Percentiles rank a stretch among this genome's conserved stretches.
Evolutionary conservation across 1,140 invertebrate genomes (phyloP).

Genomic region (Drosophila equinoxialis): DNA sequence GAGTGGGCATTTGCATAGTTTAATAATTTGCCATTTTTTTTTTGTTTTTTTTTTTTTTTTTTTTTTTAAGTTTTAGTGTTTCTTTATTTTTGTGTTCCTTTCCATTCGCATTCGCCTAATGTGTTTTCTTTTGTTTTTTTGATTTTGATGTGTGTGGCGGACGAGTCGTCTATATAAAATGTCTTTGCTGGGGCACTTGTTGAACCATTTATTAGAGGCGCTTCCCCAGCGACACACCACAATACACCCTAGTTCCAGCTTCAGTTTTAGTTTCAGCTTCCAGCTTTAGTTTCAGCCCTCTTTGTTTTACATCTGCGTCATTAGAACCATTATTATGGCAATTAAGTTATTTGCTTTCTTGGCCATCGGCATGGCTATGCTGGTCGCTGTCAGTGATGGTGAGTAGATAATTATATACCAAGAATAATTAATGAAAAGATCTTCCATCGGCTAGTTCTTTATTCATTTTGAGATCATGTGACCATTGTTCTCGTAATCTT

Average conservation of each 20-base stretch:
- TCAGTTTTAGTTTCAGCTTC: neutral
- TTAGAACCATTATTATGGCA: constrained; percentile 46
- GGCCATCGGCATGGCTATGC: constrained; percentile 57
- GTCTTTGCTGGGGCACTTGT: constrained; percentile 62
- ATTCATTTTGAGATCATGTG: no score
- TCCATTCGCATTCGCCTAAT: constrained; percentile 18
- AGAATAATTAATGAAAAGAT: neutral
- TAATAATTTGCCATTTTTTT: constrained; percentile 59
- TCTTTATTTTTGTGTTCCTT: neutral
- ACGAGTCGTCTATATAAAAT: constrained; percentile 61
- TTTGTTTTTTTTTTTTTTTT: constrained; percentile 17
- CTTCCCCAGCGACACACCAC: constrained; percentile 61
- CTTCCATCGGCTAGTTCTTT: no score
- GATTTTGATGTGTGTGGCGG: constrained; percentile 52
- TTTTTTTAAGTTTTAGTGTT: constrained; percentile 9
- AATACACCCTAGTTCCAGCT: constrained; percentile 8
- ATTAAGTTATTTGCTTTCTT: constrained; percentile 63
- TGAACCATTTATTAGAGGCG: constrained; percentile 69
- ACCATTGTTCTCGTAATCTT: no score
- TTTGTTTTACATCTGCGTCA: neutral
- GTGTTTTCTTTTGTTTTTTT: constrained; percentile 31
- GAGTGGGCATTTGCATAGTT: constrained; percentile 68
- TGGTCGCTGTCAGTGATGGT: constrained; percentile 59
- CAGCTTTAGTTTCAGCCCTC: neutral
- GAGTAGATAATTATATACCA: constrained; percentile 26